phyloP scores from a whole-genome alignment of 2,113 vertebrate genomes.

The Dasypus novemcinctus region DNA sequence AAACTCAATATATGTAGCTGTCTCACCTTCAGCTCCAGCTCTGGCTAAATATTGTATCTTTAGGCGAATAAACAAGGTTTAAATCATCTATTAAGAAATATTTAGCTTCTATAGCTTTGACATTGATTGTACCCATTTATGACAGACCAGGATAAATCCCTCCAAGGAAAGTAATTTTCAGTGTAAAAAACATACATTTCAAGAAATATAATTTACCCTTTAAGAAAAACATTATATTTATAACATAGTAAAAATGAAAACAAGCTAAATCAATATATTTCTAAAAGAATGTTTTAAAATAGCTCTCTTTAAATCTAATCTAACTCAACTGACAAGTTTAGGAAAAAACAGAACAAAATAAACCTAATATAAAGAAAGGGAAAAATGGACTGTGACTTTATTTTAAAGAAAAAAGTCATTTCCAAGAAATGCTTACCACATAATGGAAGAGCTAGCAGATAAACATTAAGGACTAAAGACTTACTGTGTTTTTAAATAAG shows the following conservation, averaged over 20 bases:
- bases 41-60: not conserved
- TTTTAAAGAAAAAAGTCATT: conserved; percentile 80
- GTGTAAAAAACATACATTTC: conserved; percentile 52
- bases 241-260: conserved; percentile 64
- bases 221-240: conserved; percentile 61
- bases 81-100: not conserved
- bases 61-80: not conserved
- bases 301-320: conserved; percentile 61
- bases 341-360: conserved; percentile 72
- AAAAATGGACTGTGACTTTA: conserved; percentile 88
- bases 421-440: conserved; percentile 78
- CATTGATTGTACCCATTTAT: conserved; percentile 87
- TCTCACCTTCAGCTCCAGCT: not conserved
- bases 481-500: conserved; percentile 47
- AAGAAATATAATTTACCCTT: conserved; percentile 64
- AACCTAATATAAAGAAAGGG: conserved; percentile 66
- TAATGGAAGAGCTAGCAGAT: conserved; percentile 34
- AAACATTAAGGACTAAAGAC: conserved; percentile 53
- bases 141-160: conserved; percentile 74
- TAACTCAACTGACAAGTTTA: conserved; percentile 63
- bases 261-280: conserved; percentile 36
- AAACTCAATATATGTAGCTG: not conserved
- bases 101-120: conserved; percentile 18
- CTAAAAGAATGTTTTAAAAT: conserved; percentile 48
- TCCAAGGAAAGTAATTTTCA: conserved; percentile 59